phyloP scores from a whole-genome alignment of 2,888 invertebrate genomes.

The Pardosa pseudoannulata region DNA sequence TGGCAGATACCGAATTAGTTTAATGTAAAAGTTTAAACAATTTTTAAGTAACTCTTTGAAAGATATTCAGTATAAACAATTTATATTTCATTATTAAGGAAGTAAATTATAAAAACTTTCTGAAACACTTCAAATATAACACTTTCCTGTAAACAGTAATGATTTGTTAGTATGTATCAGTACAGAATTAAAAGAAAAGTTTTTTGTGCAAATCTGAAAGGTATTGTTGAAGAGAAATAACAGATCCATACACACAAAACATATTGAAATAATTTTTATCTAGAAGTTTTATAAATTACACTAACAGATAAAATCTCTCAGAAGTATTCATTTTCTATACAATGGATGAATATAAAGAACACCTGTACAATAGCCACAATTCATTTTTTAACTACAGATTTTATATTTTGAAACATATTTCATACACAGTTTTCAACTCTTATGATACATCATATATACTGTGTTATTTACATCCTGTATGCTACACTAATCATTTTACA shows the following conservation, averaged over 20 bases:
- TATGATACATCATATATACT: conserved; percentile 8
- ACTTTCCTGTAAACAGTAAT: too few species aligned
- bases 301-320: conserved; percentile 66
- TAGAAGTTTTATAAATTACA: conserved; percentile 61
- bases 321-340: conserved; percentile 60
- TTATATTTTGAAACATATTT: conserved; percentile 35
- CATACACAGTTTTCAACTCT: neutral
- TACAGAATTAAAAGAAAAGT: too few species aligned
- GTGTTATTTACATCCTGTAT: conserved; percentile 44
- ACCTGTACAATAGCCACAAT: conserved; percentile 42
- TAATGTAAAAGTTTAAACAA: too few species aligned
- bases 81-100: too few species aligned
- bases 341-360: conserved; percentile 55
- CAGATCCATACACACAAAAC: conserved; percentile 31
- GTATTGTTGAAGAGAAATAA: too few species aligned
- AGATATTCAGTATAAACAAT: too few species aligned
- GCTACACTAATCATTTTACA: conserved; percentile 42
- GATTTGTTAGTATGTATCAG: too few species aligned
- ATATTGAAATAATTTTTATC: conserved; percentile 68
- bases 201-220: too few species aligned
- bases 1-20: too few species aligned
- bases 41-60: too few species aligned
- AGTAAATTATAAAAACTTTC: too few species aligned
- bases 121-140: too few species aligned
- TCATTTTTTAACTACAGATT: conserved; percentile 12